Evolutionary conservation across 2,888 invertebrate species (phyloP), one percentile per base, ranked within the genome.

Genomic region (Diplolepis rosae): DNA sequence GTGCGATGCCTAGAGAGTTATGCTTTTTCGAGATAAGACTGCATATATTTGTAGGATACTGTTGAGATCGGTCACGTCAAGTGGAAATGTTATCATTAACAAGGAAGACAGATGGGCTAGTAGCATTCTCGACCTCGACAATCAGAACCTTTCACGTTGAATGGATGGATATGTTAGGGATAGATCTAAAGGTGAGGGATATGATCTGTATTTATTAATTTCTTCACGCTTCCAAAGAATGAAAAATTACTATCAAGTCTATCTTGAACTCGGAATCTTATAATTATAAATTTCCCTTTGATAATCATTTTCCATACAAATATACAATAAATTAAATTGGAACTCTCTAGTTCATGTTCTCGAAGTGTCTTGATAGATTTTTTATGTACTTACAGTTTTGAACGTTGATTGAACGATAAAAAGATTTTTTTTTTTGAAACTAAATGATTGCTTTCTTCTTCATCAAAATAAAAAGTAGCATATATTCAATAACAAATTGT

Each of bases 41-140:
- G 48, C 68, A 39, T 68, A 68, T 61, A 42, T 15, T 68, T 65
- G 65, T 65, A 69, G 69, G 61, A 66, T 54, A 30, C 52, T 52
- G 30, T 39, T 39, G 61, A 39, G 61, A 61, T 24, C 61, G 56
- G 69, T 48, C 56, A 77, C 77, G 77, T 77, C 80, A 83, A 77
- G 80, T 83, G 79, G 80, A 73, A 72, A 77, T 79, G 76, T 74
- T 80, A 83, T 84, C 83, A 85, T 85, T 84, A 84, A 81, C 79
- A 74, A 73, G 75, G 75, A 84, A 83, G 84, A 83, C 82, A 83
- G 83, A 83, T 83, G 83, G 80, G 77, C 78, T 81, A 83, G 82
- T 83, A 81, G 80, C 81, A 75, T 79, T 82, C 77, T 73, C 77
- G 66, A 66, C 52, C 65, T 48, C 65, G 54, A 66, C 52, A 18